A percentile compares a stretch with the other conserved stretches of the same genome.
These are phyloP conservation scores for Mycalesis mineus DNA, from an alignment of 2,888 invertebrate species.

Conservation along the genomic window DNA sequence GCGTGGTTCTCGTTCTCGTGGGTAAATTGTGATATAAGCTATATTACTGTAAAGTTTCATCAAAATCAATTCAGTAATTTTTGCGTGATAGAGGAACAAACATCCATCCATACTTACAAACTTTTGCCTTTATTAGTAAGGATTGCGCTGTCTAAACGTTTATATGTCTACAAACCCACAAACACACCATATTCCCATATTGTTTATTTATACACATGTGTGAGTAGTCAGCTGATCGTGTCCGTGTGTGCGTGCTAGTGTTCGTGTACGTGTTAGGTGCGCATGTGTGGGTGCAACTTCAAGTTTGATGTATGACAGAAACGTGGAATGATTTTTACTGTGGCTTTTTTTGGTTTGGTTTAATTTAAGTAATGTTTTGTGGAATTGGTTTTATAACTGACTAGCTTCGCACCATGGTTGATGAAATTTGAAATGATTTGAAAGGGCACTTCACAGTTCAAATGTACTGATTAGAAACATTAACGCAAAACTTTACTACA, in stretches of 20 bases:
- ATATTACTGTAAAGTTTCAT: no score
- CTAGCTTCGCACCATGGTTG: no score
- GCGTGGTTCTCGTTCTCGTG: no score
- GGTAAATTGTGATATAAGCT: no score
- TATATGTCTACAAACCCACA: neutral
- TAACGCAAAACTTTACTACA: no score
- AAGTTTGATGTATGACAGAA: constrained; percentile 18
- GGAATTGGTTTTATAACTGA: no score
- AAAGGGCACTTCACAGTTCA: no score
- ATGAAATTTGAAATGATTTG: neutral
- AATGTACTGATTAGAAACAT: no score
- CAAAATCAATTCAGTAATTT: no score
- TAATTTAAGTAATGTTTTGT: neutral
- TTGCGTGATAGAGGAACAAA: no score
- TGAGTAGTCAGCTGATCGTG: constrained; percentile 64
- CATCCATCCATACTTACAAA: no score
- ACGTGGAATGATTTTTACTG: constrained; percentile 13
- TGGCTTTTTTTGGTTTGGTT: neutral
- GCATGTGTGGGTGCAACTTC: neutral
- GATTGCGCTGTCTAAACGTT: neutral
- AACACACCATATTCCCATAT: constrained; percentile 42
- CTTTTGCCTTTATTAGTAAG: no score
- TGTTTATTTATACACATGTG: constrained; percentile 50
- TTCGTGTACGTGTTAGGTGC: constrained; percentile 30
- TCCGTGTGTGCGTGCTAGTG: constrained; percentile 22